Evolutionary conservation across 37 sponge, comb jelly and placozoan species (phyloP), one percentile per base, ranked within the genome.

Genomic region (Oopsacas minuta): DNA sequence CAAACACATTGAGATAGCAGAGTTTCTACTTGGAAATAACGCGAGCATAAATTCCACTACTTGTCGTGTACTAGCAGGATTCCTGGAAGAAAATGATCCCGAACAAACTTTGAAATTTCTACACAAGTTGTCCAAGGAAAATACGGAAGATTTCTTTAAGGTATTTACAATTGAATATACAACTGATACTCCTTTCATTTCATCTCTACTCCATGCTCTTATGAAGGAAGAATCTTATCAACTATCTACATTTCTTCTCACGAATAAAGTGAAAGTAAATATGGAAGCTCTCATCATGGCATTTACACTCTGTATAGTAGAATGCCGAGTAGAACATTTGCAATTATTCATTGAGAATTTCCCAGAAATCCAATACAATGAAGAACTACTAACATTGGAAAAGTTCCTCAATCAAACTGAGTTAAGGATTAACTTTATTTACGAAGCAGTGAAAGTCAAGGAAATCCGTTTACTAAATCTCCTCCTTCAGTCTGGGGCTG

Each of bases 371-470:
- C 7, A 61, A n/a, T n/a, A 20, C 17, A 61, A 61, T 12, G 5
- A 3, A 10, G 20, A 10, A n/a, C 3, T n/a, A 25, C 1, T 61
- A 20, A 61, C 75, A 10, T 61, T 61, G 30, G 22, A 61, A 34
- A 3, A 10, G 28, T 61, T 61, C 75, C 75, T 61, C 30, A 61
- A 61, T n/a, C 75, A 61, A 12, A 61, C 75, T 32, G 1, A 61
- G 3, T 32, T 25, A 32, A 61, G 22, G 22, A 3, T 61, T n/a
- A 61, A 34, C 22, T 61, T 61, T 34, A 61, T 61, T n/a, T 61
- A 61, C 75, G 75, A 61, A 61, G 75, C 75, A 61, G 75, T 61
- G 32, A 61, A 61, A 61, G 22, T 61, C 32, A 61, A 61, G 75
- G 75, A 61, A 10, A 25, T 61, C 7, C 22, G 22, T 32, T 32